These are phyloP conservation scores for Halcyon chelicuti DNA, from an alignment of 2,797 vertebrate genomes.

Conservation along the genomic window DNA sequence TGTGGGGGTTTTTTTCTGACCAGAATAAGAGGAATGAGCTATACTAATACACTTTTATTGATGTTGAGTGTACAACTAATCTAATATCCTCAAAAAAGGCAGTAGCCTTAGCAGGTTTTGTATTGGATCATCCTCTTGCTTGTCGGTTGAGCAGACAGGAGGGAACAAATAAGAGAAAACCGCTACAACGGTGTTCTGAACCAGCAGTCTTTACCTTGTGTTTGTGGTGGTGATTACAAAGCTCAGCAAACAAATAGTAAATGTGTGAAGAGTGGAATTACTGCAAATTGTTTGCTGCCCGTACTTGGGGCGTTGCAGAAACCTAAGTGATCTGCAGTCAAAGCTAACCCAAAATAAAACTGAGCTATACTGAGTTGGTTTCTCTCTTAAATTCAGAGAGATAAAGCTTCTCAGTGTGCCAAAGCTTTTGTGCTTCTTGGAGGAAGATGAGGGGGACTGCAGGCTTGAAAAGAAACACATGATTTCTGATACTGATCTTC, in stretches of 20 bases:
- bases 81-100: neutral
- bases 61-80: neutral
- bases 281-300: neutral
- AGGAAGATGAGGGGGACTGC: neutral
- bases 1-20: rapidly evolving
- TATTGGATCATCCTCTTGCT: neutral
- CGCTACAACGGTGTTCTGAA: neutral
- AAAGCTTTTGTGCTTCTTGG: neutral
- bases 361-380: neutral
- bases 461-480: neutral
- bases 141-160: neutral
- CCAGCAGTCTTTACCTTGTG: neutral
- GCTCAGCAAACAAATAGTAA: neutral
- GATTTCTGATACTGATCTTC: neutral
- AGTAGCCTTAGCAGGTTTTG: neutral
- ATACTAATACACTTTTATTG: neutral
- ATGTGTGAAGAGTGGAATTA: neutral
- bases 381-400: neutral
- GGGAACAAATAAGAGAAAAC: neutral
- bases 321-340: neutral
- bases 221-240: neutral
- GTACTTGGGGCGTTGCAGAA: neutral
- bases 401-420: neutral
- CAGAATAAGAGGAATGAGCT: neutral
- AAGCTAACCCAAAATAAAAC: neutral